Conservation (phyloP, 2,113 vertebrate genomes). For the Eurypyga helias region DNA sequence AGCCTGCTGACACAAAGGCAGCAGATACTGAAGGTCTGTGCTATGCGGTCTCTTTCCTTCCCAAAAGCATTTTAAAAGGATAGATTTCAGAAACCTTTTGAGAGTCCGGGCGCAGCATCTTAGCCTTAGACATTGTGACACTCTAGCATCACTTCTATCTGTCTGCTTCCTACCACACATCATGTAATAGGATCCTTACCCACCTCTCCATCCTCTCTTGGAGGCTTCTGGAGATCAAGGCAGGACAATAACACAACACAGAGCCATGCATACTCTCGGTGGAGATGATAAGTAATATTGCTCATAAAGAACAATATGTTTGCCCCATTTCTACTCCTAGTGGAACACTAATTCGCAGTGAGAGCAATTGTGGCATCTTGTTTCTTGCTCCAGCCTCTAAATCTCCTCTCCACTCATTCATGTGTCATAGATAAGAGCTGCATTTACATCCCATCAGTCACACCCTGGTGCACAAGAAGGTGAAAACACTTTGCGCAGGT, state of each 20-base stretch:
- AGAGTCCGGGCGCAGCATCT: neutral
- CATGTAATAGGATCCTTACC: neutral
- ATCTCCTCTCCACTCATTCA: conserved; percentile 10
- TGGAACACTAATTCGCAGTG: neutral
- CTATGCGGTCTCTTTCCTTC: neutral
- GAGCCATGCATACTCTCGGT: neutral
- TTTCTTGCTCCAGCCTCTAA: conserved; percentile 11
- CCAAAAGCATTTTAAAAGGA: neutral
- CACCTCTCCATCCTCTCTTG: neutral
- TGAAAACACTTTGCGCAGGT: neutral
- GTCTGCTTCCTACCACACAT: neutral
- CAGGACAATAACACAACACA: neutral
- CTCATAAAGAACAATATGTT: neutral
- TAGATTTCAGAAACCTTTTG: neutral
- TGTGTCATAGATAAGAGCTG: conserved; percentile 32
- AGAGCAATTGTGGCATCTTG: conserved; percentile 7
- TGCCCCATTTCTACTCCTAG: neutral
- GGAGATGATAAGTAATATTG: neutral
- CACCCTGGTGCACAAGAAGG: conserved; percentile 20
- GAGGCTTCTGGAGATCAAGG: neutral
- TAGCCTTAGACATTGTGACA: neutral
- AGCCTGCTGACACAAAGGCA: neutral
- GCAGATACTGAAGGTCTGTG: neutral
- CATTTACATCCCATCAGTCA: conserved; percentile 51
- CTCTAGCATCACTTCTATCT: neutral